Percentiles rank a stretch among this genome's conserved stretches.
Conservation (phyloP, 2,888 invertebrate species). For the Cremastinae sp. region DNA sequence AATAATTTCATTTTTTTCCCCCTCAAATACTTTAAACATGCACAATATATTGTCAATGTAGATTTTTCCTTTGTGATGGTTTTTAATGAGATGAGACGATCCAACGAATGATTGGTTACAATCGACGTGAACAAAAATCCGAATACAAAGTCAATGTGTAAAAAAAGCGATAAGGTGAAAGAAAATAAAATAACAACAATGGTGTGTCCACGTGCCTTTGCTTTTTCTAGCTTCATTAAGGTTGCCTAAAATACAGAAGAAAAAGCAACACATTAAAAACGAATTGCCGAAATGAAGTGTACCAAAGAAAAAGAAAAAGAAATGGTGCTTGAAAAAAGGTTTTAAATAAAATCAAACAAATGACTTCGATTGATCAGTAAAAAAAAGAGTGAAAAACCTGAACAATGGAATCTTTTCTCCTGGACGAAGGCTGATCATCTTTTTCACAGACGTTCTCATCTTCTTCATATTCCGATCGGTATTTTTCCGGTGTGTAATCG, state of each 20-base stretch:
- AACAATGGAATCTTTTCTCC: slow-evolving; percentile 72
- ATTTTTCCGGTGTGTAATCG: slow-evolving; percentile 81
- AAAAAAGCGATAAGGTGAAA: slow-evolving; percentile 60
- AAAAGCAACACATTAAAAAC: slow-evolving; percentile 58
- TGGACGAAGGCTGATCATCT: slow-evolving; percentile 54
- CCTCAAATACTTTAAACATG: not conserved
- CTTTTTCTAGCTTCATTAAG: slow-evolving; percentile 83
- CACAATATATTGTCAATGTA: not conserved
- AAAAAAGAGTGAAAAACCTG: slow-evolving; percentile 71
- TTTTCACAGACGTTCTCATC: slow-evolving; percentile 67
- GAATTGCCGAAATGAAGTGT: slow-evolving; percentile 13
- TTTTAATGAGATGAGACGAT: slow-evolving; percentile 5
- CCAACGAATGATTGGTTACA: slow-evolving; percentile 39
- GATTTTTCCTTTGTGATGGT: not conserved
- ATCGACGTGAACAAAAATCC: slow-evolving; percentile 44
- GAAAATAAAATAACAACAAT: slow-evolving; percentile 75
- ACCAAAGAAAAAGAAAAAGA: slow-evolving; percentile 6
- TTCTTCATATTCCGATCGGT: slow-evolving; percentile 75
- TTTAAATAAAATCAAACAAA: slow-evolving; percentile 9
- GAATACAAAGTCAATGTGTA: slow-evolving; percentile 44
- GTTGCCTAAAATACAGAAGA: slow-evolving; percentile 83
- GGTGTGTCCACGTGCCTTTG: slow-evolving; percentile 83
- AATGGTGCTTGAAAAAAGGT: not conserved
- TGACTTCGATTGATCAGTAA: not conserved
- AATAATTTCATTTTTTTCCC: slow-evolving; percentile 17